Evolutionary conservation across 2,888 invertebrate species (phyloP), one percentile per base, ranked within the genome.

Genomic region (Chrysolina haemoptera): DNA sequence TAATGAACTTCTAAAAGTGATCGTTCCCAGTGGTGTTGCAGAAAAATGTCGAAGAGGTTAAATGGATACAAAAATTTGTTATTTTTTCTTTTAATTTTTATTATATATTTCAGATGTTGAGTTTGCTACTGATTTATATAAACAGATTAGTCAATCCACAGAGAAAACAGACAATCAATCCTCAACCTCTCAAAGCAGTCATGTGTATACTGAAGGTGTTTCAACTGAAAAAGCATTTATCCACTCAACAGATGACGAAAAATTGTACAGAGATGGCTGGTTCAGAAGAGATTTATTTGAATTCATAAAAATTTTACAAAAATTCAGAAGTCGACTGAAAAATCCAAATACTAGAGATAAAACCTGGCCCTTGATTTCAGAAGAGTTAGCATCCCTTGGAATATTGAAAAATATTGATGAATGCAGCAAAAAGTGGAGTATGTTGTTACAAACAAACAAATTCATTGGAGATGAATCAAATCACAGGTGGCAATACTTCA

Each of bases 401-500:
- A 46, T 46, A 4, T 46, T 6, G 14, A 71, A 71, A 62, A 48
- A 62, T 4, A 12, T 59, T 14, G 59, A 66, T 12, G 67, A 71
- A 35, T 71, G 71, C 40, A 62, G 62, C 14, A 50, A 71, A 14
- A 71, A 71, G 48, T 71, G 71, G 71, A 71, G 50, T 20, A 66
- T 62, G 14, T 40, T 71, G 14, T 43, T 62, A 62, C 55, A 66
- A 50, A 66, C 71, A 62, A 62, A 71, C 20, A 71, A 50, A 35
- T 35, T 35, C 35, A 8, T 71, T 46, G 46, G 18, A 8, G 35
- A 35, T 40, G 18, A 71, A 40, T 67, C 62, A 62, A 48, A 66
- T 41, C 62, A 66, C 62, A 46, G 48, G 16, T 62, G n/a, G 14
- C 2, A 64, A 59, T 14, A 71, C 66, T n/a, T 46, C 46, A 46